A percentile compares a stretch with the other conserved stretches of the same genome.
Evolutionary conservation across 1,140 invertebrate species (phyloP).

Genomic region (Manduca sexta): DNA sequence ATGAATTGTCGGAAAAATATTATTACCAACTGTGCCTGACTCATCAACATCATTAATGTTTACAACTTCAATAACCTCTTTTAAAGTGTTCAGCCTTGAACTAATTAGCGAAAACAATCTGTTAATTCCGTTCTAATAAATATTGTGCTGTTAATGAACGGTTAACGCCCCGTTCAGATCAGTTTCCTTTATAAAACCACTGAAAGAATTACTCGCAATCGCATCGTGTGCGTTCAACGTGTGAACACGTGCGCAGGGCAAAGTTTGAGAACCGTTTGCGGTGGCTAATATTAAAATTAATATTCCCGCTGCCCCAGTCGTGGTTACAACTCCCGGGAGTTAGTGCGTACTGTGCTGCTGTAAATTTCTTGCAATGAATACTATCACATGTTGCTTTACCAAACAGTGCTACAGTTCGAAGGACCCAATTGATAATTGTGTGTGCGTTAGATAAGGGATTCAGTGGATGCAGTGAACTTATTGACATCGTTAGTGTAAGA

Average conservation of each 20-base stretch:
- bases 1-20: neutral
- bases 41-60: no score
- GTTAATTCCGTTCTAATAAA: conserved; percentile 20
- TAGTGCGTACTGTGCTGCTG: conserved; percentile 11
- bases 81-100: conserved; percentile 19
- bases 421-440: conserved; percentile 54
- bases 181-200: neutral
- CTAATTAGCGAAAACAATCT: conserved; percentile 10
- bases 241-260: conserved; percentile 11
- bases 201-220: neutral
- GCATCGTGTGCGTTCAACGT: conserved; percentile 1
- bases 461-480: conserved; percentile 23
- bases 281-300: conserved; percentile 70
- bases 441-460: conserved; percentile 56
- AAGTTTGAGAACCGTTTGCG: conserved; percentile 51
- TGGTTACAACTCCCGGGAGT: conserved; percentile 51
- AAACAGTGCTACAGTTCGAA: conserved; percentile 42
- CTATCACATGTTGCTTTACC: conserved; percentile 41
- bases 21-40: neutral
- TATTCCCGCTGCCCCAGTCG: conserved; percentile 63
- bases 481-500: conserved; percentile 17
- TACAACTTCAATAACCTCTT: no score
- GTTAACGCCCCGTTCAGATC: conserved; percentile 15
- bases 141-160: conserved; percentile 21
- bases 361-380: conserved; percentile 38